phyloP scores from a whole-genome alignment of 2,797 vertebrate genomes.

The Perodicticus potto region DNA sequence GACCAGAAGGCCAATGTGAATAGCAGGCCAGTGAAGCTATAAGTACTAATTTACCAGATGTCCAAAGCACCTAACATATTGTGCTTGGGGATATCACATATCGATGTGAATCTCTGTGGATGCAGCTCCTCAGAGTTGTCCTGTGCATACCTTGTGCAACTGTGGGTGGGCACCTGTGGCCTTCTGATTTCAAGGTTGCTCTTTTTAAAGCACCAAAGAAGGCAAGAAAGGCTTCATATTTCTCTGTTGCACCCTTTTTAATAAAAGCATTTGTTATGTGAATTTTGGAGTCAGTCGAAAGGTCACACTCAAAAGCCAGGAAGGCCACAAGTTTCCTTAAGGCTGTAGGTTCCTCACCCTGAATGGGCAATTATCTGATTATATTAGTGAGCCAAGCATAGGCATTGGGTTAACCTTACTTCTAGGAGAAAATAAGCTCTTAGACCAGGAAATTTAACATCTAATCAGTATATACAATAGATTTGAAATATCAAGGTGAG shows the following conservation, averaged over 20 bases:
- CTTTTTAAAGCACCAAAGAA: too few species aligned
- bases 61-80: background rate
- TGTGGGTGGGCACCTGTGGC: background rate
- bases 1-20: background rate
- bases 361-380: slow-evolving; percentile 20
- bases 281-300: too few species aligned
- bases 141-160: background rate
- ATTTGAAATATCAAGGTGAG: background rate
- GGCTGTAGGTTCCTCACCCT: too few species aligned
- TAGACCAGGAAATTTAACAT: slow-evolving; percentile 29
- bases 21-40: background rate
- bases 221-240: too few species aligned
- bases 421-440: slow-evolving; percentile 32
- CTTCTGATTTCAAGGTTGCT: too few species aligned
- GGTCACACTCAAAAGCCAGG: too few species aligned
- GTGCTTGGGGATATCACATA: background rate
- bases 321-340: too few species aligned
- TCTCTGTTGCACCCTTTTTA: too few species aligned
- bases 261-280: too few species aligned
- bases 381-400: background rate
- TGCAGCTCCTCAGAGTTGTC: background rate
- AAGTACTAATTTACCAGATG: background rate
- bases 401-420: background rate
- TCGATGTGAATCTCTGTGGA: background rate
- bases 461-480: background rate